phyloP scores from a whole-genome alignment of 35 echinoderm and acorn worm genomes.

The Ptychodera flava region DNA sequence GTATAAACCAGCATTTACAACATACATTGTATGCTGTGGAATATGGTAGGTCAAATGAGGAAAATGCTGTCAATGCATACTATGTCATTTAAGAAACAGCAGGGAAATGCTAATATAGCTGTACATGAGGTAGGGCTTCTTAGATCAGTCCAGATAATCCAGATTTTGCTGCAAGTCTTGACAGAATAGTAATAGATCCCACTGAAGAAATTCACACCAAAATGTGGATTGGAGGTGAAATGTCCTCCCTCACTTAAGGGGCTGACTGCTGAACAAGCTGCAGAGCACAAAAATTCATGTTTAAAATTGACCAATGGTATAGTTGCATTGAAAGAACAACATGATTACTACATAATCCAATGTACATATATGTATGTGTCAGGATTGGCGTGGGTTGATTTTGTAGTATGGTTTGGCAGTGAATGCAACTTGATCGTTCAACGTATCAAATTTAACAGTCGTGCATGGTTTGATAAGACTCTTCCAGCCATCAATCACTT shows the following conservation, averaged over 20 bases:
- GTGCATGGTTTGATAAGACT: too few relatives aligned
- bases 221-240: background rate
- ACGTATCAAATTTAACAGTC: too few relatives aligned
- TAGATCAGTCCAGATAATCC: background rate
- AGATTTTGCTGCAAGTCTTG: background rate
- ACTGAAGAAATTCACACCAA: background rate
- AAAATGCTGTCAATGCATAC: background rate
- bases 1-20: background rate
- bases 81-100: background rate
- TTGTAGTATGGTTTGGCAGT: too few relatives aligned
- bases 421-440: too few relatives aligned
- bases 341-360: background rate
- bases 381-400: too few relatives aligned
- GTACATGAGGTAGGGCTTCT: background rate
- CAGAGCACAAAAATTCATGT: background rate
- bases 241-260: background rate
- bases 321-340: background rate
- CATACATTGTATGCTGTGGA: too few relatives aligned
- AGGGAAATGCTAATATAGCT: background rate
- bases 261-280: background rate
- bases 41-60: background rate
- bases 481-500: too few relatives aligned
- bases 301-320: background rate
- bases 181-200: background rate
- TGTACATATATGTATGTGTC: too few relatives aligned